phyloP scores from a whole-genome alignment of 2,797 vertebrate species.

The Helostoma temminkii region DNA sequence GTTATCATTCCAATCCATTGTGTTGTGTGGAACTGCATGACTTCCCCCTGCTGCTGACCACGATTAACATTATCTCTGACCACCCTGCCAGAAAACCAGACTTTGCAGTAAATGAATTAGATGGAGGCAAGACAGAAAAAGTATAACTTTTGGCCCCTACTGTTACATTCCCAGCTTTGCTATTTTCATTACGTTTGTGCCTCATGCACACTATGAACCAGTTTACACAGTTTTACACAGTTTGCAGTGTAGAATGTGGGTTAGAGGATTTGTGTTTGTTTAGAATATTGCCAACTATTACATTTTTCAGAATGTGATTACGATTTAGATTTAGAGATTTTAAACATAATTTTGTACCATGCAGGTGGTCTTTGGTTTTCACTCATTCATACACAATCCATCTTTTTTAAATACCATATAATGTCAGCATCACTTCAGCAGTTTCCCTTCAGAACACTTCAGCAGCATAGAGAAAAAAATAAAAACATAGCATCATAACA shows the following conservation, averaged over 20 bases:
- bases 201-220: constrained; percentile 22
- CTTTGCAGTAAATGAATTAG: constrained; percentile 78
- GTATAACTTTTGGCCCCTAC: constrained; percentile 65
- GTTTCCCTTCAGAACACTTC: constrained; percentile 5
- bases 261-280: not conserved
- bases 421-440: not conserved
- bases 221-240: not conserved
- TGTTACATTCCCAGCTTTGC: constrained; percentile 59
- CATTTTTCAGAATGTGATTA: not conserved
- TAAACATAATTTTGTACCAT: not conserved
- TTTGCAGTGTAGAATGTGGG: too few relatives aligned
- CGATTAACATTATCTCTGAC: constrained; percentile 85
- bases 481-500: not conserved
- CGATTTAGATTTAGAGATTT: not conserved
- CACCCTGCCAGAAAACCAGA: constrained; percentile 79
- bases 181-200: constrained; percentile 61
- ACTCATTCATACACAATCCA: not conserved
- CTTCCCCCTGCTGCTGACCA: constrained; percentile 79
- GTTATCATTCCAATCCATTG: constrained; percentile 76
- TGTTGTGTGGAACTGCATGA: constrained; percentile 75
- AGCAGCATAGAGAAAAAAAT: not conserved
- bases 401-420: not conserved
- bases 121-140: constrained; percentile 72
- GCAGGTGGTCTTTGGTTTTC: not conserved
- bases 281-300: not conserved